Base-by-base conservation (phyloP, 1,140 invertebrate genomes). In the Philopotamus ludificatus region DNA sequence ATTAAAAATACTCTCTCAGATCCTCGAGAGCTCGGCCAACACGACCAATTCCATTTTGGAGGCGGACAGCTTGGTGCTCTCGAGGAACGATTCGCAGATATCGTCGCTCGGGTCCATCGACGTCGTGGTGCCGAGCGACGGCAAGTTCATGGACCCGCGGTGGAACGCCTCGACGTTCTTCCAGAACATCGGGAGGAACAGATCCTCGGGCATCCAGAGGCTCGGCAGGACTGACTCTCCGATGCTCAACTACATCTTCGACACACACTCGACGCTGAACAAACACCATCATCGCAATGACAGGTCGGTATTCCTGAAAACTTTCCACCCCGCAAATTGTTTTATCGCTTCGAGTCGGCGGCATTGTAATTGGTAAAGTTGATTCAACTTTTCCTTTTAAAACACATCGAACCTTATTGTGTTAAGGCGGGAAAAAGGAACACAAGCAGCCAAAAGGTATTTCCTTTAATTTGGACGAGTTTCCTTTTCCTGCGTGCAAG, bases 171-270 rank as follows among this genome's bases (percentile, higher is more conserved):
- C 47, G 7, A 26, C 10, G 9, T 9, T 44, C 7, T 2, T 51
- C n/a, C 51, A 44, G 49, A 15, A 12, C 3, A 39, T 3, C 3
- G 15, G 3, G 34, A 44, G 25, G 0, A 62, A 51, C 4, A 63
- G 54, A 22, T 54, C 62, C 16, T 60, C 57, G 1, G 25, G 22
- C 28, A 15, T 55, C 26, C 61, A 44, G 20, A 77, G 77, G 60
- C 75, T 74, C 8, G 81, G 81, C 34, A 83, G 83, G 67, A 84
- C 82, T 1, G 87, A 88, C 69, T 83, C 86, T 1, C 86, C 87
- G 12, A 86, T 89, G 86, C 73, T 88, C 12, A 87, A 88, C 73
- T 87, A 88, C 68, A 88, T 89, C 63, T 88, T 88, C 71, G 87
- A 89, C 71, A 81, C 85, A 0, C 85, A 86, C 68, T 86, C 83